Evolutionary conservation across 1,140 invertebrate genomes (phyloP).

Genomic region (Rhopalosiphum maidis): DNA sequence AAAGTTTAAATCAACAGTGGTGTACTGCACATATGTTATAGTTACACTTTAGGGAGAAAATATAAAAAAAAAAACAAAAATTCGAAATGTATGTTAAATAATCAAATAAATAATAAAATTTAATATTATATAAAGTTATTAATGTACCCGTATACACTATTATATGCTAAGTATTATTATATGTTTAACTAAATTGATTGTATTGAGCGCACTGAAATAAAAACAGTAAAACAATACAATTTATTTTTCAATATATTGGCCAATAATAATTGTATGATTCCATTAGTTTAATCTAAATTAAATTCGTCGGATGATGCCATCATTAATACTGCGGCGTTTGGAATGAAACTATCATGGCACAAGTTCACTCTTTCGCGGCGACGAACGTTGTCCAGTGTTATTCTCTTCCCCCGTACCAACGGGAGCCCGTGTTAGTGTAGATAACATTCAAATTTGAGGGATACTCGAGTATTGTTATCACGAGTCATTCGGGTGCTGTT

Average conservation of each 20-base stretch:
- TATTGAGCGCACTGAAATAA: too few relatives aligned
- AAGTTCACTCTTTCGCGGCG: background rate
- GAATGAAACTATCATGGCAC: background rate
- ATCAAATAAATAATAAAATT: background rate
- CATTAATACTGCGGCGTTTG: background rate
- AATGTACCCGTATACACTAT: background rate
- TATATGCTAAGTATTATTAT: background rate
- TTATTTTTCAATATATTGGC: background rate
- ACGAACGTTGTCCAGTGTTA: background rate
- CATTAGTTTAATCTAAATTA: background rate
- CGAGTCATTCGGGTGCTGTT: too few relatives aligned
- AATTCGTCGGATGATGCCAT: too few relatives aligned
- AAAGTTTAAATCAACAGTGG: too few relatives aligned
- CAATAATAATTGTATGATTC: background rate
- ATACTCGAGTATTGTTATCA: too few relatives aligned
- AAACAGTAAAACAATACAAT: background rate
- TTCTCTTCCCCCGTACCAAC: too few relatives aligned
- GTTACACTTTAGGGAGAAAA: background rate
- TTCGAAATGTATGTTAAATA: background rate
- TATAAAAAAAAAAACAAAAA: background rate
- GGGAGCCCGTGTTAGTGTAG: too few relatives aligned
- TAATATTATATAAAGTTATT: background rate
- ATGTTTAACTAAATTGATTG: too few relatives aligned
- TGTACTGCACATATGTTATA: background rate
- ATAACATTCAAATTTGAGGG: too few relatives aligned